Conservation (phyloP, 2,797 vertebrate genomes). For the Sternotherus odoratus region DNA sequence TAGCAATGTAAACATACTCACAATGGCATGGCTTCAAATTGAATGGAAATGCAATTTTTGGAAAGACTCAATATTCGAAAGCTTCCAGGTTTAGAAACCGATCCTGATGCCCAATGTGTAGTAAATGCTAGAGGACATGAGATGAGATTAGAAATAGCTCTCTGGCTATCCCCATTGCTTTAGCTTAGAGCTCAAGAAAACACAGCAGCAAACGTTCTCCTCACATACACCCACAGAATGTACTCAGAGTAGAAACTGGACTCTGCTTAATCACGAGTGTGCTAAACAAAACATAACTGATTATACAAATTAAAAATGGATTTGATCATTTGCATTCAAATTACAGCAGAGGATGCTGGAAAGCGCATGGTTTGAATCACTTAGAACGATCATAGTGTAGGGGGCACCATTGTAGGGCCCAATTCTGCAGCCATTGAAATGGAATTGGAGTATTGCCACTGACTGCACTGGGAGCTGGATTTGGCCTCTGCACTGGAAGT, state of each 20-base stretch:
- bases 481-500: background rate
- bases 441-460: background rate
- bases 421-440: background rate
- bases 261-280: rapidly evolving
- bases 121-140: background rate
- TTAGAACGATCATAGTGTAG: background rate
- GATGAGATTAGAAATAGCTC: background rate
- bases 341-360: background rate
- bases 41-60: no score
- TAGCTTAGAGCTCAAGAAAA: background rate
- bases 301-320: background rate
- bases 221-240: background rate
- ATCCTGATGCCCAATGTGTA: background rate
- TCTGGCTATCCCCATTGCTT: background rate
- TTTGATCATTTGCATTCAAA: background rate
- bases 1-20: no score
- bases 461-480: background rate
- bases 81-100: background rate
- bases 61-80: rapidly evolving
- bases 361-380: background rate
- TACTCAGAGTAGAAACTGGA: background rate
- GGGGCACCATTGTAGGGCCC: background rate
- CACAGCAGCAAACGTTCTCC: background rate
- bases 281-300: background rate
- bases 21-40: no score